Evolutionary conservation across 1,140 invertebrate species (phyloP).

Genomic region (Drosophila willistoni): DNA sequence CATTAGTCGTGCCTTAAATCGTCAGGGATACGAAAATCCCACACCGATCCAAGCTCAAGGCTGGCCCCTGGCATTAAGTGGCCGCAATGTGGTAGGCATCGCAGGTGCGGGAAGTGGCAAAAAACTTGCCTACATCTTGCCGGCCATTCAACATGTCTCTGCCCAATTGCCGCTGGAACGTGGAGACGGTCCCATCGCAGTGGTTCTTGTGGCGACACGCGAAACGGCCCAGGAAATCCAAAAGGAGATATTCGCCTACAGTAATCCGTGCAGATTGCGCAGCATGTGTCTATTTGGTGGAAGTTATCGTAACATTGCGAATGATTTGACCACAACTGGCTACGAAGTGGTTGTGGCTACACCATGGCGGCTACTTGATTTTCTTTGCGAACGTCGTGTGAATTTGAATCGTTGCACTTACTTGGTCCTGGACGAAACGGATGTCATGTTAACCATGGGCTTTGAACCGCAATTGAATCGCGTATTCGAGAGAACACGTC

Average conservation of each 20-base stretch:
- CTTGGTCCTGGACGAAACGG: conserved; percentile 97
- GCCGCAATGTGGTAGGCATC: conserved; percentile 88
- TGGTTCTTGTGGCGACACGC: conserved; percentile 94
- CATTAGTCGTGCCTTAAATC: not conserved
- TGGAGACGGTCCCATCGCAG: conserved; percentile 93
- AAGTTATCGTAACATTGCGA: conserved; percentile 91
- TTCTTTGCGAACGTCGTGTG: conserved; percentile 92
- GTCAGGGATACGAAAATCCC: conserved; percentile 88
- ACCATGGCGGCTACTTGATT: conserved; percentile 97
- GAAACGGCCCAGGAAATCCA: conserved; percentile 97
- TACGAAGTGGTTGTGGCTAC: conserved; percentile 95
- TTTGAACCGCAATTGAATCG: conserved; percentile 89
- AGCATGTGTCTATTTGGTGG: conserved; percentile 96
- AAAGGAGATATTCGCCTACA: conserved; percentile 94
- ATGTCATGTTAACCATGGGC: conserved; percentile 99
- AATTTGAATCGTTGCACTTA: conserved; percentile 94
- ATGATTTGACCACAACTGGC: conserved; percentile 91
- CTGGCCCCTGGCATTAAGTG: conserved; percentile 94
- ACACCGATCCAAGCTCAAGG: conserved; percentile 93
- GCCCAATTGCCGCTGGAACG: conserved; percentile 89
- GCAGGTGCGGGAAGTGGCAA: conserved; percentile 86
- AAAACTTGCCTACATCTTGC: conserved; percentile 90
- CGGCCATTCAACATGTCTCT: conserved; percentile 94
- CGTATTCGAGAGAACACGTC: conserved; percentile 92
- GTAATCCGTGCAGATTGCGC: conserved; percentile 89